Percentiles rank a stretch among this genome's conserved stretches.
phyloP scores from a whole-genome alignment of 1,140 invertebrate genomes.

The Diabrotica virgifera region DNA sequence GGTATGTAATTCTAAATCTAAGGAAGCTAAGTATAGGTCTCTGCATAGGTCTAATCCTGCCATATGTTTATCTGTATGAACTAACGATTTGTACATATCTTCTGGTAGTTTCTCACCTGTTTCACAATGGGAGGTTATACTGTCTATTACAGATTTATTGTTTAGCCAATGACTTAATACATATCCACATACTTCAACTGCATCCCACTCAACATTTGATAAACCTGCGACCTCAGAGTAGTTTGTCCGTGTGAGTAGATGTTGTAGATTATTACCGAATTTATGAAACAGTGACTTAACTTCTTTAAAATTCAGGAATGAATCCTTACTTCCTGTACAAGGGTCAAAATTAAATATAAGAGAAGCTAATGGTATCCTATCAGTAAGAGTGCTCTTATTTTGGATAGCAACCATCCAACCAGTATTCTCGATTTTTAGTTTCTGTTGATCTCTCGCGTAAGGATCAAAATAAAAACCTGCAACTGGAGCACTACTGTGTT shows the following conservation, averaged over 20 bases:
- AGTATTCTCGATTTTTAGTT: constrained; percentile 53
- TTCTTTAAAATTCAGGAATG: constrained; percentile 72
- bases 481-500: constrained; percentile 61
- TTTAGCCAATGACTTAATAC: constrained; percentile 82
- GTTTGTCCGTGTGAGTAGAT: constrained; percentile 73
- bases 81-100: constrained; percentile 62
- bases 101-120: constrained; percentile 68
- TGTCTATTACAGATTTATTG: constrained; percentile 65
- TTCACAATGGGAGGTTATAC: constrained; percentile 70
- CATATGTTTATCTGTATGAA: constrained; percentile 67
- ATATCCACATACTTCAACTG: constrained; percentile 72
- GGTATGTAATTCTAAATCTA: constrained; percentile 84
- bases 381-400: constrained; percentile 60
- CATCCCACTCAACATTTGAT: constrained; percentile 89
- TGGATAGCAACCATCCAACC: constrained; percentile 69
- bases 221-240: constrained; percentile 82
- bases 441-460: constrained; percentile 64
- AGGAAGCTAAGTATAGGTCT: constrained; percentile 75
- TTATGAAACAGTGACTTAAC: constrained; percentile 74
- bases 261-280: constrained; percentile 82
- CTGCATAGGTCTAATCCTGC: constrained; percentile 73
- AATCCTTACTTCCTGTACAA: constrained; percentile 59
- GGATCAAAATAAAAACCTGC: constrained; percentile 84
- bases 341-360: constrained; percentile 80
- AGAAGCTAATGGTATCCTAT: constrained; percentile 68